phyloP scores from a whole-genome alignment of 1,140 invertebrate genomes.

The Drosophila santomea region DNA sequence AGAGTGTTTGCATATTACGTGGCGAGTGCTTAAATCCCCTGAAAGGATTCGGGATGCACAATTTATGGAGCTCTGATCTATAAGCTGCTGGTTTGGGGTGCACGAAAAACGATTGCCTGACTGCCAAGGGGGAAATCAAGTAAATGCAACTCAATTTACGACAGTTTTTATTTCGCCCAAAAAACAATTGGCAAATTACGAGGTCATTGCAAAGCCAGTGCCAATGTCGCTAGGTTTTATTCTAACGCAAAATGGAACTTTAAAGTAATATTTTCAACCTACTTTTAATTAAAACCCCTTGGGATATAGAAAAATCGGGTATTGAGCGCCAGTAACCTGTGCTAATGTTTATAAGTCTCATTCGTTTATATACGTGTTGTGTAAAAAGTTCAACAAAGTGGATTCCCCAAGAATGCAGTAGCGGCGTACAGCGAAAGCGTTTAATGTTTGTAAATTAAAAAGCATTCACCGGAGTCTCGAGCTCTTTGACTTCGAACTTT shows the following conservation, averaged over 20 bases:
- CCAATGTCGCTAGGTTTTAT: not conserved
- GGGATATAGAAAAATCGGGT: not conserved
- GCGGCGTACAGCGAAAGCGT: slow-evolving; percentile 8
- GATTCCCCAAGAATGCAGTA: slow-evolving; percentile 1
- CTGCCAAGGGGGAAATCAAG: slow-evolving; percentile 11
- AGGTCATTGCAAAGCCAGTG: too few species aligned
- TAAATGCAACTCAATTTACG: slow-evolving; percentile 11
- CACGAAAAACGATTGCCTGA: not conserved
- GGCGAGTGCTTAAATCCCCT: slow-evolving; percentile 28
- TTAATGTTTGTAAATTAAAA: slow-evolving; percentile 52
- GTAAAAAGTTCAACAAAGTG: slow-evolving; percentile 1
- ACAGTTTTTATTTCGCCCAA: not conserved
- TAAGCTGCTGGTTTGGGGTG: slow-evolving; percentile 1
- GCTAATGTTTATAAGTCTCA: not conserved
- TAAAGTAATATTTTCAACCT: too few species aligned
- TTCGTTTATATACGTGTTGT: not conserved
- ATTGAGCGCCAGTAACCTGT: not conserved
- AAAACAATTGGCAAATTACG: not conserved
- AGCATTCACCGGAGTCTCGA: slow-evolving; percentile 29
- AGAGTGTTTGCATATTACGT: slow-evolving; percentile 47
- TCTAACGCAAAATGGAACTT: not conserved
- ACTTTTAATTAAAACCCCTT: too few species aligned
- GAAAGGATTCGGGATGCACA: slow-evolving; percentile 16
- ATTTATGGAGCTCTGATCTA: slow-evolving; percentile 32
- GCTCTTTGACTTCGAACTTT: slow-evolving; percentile 33